These are phyloP conservation scores for Xerus rutilus DNA, from an alignment of 2,797 vertebrate genomes.

Conservation along the genomic window DNA sequence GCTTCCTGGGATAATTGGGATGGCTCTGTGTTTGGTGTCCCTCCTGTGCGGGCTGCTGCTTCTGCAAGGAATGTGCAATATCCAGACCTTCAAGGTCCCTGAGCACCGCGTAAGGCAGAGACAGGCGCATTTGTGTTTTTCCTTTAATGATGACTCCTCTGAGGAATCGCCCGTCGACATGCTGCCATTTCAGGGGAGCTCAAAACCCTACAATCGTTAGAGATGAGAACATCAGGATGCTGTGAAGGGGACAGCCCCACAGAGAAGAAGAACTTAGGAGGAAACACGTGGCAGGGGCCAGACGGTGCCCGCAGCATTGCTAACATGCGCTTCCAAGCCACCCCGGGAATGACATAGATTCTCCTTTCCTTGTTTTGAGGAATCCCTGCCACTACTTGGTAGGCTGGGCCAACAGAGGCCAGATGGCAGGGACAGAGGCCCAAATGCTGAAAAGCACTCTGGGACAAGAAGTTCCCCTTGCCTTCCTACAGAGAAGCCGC, in stretches of 20 bases:
- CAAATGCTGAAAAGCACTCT: not conserved
- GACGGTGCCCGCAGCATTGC: not conserved
- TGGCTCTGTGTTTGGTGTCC: not conserved
- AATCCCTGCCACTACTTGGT: not conserved
- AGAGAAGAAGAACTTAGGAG: not conserved
- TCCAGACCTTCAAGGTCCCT: accelerated
- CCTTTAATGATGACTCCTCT: conserved; percentile 23
- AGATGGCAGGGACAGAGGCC: not conserved
- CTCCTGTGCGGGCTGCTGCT: not conserved
- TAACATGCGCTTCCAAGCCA: not conserved
- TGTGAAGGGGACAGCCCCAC: not conserved
- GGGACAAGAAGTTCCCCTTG: too few relatives aligned
- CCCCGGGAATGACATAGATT: not conserved
- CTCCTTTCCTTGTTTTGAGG: not conserved
- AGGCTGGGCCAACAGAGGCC: not conserved
- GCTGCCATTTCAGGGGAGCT: conserved; percentile 14
- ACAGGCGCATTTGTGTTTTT: not conserved
- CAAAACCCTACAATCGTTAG: conserved; percentile 17
- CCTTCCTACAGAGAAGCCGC: not conserved
- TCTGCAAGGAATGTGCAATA: not conserved
- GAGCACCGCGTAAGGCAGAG: accelerated
- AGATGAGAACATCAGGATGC: not conserved
- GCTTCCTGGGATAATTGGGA: not conserved
- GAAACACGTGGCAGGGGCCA: not conserved
- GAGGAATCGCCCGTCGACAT: not conserved